Evolutionary conservation across 2,888 invertebrate species (phyloP), one percentile per base, ranked within the genome.

Genomic region (Danaus chrysippus): DNA sequence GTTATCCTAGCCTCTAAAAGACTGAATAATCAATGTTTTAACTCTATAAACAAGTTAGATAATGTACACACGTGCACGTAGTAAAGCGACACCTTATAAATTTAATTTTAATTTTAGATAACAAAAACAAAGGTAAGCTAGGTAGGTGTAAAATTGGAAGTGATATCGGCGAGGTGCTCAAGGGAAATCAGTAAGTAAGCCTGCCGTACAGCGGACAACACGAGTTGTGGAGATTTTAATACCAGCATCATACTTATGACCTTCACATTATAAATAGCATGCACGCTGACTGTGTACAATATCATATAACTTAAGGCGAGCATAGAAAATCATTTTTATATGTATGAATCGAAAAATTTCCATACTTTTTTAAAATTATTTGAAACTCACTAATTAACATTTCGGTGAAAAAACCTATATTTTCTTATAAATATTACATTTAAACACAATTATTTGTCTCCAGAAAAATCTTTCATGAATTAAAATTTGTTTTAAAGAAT

Each of bases 141-240:
- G 64, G 62, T 62, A 67, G 62, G 67, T 64, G 86, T 86, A 87
- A 87, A 87, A 86, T 85, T 85, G 82, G 82, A 82, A 80, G 80
- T 76, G 76, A 81, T 82, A 84, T 84, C 80, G 81, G 69, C 70
- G 70, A 66, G 64, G 68, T 65, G 72, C 86, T 83, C 84, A 55
- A 55, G 87, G 87, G 87, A 87, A 88, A 87, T 87, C 83, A 84
- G 72, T 70, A 75, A 76, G 76, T 73, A 75, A 70, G 73, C 77
- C 69, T 56, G 58, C 41, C 41, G 41, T 62, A 57, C 59, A 43
- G 19, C 23, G 15, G 34, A 53, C 58, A 15, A 52, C 49, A 49
- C 42, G 12, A 2, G 53, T 19, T 10, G 10, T 11, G n/a, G 10
- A 13, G 19, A 49, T 19, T 11, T n/a, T 44, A n/a, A 12, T 42